Conservation (phyloP, 2,888 invertebrate species). For the Andrena dorsata region DNA sequence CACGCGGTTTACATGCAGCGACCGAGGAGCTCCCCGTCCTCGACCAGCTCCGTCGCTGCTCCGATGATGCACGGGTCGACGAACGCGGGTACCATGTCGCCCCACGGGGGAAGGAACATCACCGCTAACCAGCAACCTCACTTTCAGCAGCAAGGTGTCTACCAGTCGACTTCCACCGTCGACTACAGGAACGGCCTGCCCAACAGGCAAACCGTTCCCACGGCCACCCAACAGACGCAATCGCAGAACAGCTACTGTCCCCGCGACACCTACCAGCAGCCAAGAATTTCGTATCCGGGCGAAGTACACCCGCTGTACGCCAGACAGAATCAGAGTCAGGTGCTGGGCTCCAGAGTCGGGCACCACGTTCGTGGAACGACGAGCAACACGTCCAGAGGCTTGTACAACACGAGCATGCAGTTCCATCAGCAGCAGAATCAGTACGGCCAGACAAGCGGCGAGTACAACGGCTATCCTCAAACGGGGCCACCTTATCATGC, state of each 20-base stretch:
- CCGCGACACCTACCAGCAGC: slow-evolving; percentile 80
- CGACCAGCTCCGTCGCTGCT: slow-evolving; percentile 85
- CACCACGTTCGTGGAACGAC: slow-evolving; percentile 78
- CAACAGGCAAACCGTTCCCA: slow-evolving; percentile 75
- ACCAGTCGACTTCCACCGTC: slow-evolving; percentile 75
- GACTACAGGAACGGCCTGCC: slow-evolving; percentile 82
- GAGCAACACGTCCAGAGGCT: slow-evolving; percentile 71
- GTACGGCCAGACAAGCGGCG: slow-evolving; percentile 80
- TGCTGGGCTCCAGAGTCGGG: slow-evolving; percentile 68
- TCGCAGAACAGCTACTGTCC: slow-evolving; percentile 79
- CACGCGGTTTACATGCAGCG: slow-evolving; percentile 87
- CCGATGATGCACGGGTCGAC: slow-evolving; percentile 86
- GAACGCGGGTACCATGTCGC: slow-evolving; percentile 79
- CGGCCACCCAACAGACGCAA: slow-evolving; percentile 74
- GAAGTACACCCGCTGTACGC: slow-evolving; percentile 81
- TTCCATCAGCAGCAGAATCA: slow-evolving; percentile 86
- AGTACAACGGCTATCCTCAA: slow-evolving; percentile 86
- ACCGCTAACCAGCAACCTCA: slow-evolving; percentile 76
- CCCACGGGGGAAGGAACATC: slow-evolving; percentile 76
- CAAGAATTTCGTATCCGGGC: slow-evolving; percentile 76
- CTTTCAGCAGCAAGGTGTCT: slow-evolving; percentile 80
- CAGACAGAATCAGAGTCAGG: slow-evolving; percentile 78
- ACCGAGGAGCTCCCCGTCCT: slow-evolving; percentile 90
- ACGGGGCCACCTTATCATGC: slow-evolving; percentile 85
- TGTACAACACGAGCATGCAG: slow-evolving; percentile 84